These are phyloP conservation scores for Plagodis dolabraria DNA, from an alignment of 2,888 invertebrate species.

Conservation along the genomic window DNA sequence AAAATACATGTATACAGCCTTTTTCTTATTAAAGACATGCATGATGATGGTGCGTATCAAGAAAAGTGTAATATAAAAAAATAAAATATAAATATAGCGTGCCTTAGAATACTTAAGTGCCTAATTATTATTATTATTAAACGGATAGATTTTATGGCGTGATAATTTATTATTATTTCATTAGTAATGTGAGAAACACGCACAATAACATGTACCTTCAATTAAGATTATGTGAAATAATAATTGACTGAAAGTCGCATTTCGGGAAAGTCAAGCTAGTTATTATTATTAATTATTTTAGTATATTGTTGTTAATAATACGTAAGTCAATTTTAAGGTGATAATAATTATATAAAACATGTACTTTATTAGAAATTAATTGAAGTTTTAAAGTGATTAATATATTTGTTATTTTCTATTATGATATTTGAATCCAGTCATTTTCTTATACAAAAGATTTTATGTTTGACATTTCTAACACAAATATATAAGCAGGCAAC, in stretches of 20 bases:
- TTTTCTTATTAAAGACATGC: too few relatives aligned
- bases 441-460: background rate
- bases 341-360: slow-evolving; percentile 32
- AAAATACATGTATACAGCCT: too few relatives aligned
- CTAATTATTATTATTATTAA: slow-evolving; percentile 7
- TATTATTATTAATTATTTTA: slow-evolving; percentile 1
- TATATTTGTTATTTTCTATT: slow-evolving; percentile 32
- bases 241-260: slow-evolving; percentile 27
- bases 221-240: slow-evolving; percentile 6
- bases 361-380: slow-evolving; percentile 45
- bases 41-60: too few relatives aligned
- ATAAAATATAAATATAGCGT: slow-evolving; percentile 8
- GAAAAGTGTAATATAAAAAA: background rate
- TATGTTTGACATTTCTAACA: too few relatives aligned
- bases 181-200: slow-evolving; percentile 7
- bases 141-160: slow-evolving; percentile 1
- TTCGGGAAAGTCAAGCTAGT: slow-evolving; percentile 14
- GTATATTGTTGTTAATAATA: slow-evolving; percentile 21
- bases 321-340: slow-evolving; percentile 38
- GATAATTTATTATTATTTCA: background rate
- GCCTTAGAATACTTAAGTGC: slow-evolving; percentile 18
- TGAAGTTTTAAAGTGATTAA: slow-evolving; percentile 41
- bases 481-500: too few relatives aligned
- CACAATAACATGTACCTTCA: slow-evolving; percentile 23
- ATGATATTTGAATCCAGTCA: slow-evolving; percentile 5